Evolutionary conservation across 1,140 invertebrate genomes (phyloP).

Genomic region (Hypsibius dujardini): DNA sequence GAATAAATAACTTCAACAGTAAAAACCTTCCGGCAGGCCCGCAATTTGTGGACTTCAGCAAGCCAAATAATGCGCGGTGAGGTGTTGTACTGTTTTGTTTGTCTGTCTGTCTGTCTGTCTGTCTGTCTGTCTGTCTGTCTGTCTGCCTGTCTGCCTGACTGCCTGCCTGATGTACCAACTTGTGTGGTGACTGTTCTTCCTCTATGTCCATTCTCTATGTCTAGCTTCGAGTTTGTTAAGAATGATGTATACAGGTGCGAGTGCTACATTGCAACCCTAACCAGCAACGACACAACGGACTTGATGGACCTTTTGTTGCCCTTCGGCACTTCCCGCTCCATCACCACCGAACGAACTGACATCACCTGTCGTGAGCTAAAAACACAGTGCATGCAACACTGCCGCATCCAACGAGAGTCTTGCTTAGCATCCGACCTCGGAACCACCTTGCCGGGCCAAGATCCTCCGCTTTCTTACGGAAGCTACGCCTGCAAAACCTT

Average conservation of each 20-base stretch:
- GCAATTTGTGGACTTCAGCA: not conserved
- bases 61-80: not conserved
- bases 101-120: not conserved
- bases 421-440: not conserved
- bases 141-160: too few relatives aligned
- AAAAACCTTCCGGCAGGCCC: not conserved
- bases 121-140: too few relatives aligned
- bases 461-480: not conserved
- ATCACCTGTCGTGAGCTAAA: slow-evolving; percentile 1
- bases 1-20: too few relatives aligned
- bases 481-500: not conserved
- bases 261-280: slow-evolving; percentile 1
- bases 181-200: too few relatives aligned
- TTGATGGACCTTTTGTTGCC: slow-evolving; percentile 5
- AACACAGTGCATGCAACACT: slow-evolving; percentile 5
- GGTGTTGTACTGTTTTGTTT: not conserved
- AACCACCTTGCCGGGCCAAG: not conserved
- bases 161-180: too few relatives aligned
- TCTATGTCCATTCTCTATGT: too few relatives aligned
- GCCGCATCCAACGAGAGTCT: not conserved
- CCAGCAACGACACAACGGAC: not conserved
- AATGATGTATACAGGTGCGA: not conserved
- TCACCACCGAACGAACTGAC: slow-evolving; percentile 1
- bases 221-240: too few relatives aligned
- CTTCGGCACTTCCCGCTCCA: not conserved